Conservation (phyloP, 2,797 vertebrate genomes). For the Carduelis carduelis region DNA sequence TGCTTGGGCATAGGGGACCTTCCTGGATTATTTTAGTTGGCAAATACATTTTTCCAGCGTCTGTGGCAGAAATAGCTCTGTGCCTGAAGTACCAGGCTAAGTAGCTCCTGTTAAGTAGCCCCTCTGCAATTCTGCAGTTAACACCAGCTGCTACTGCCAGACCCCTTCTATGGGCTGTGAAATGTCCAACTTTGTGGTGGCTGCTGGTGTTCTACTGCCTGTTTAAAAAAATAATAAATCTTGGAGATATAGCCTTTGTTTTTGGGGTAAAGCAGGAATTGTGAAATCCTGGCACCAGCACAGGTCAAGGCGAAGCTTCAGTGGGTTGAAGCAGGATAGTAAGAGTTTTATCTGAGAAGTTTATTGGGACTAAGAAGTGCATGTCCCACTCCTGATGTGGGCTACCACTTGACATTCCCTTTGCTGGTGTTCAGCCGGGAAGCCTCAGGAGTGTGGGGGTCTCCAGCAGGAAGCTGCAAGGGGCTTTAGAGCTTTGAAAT, state of each 20-base stretch:
- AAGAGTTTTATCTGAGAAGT: neutral
- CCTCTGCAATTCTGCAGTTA: conserved; percentile 50
- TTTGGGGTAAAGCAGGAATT: neutral
- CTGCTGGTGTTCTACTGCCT: neutral
- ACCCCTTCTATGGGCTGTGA: neutral
- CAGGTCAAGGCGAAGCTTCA: neutral
- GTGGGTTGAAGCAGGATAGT: neutral
- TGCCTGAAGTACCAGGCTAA: conserved; percentile 52
- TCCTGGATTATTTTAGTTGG: conserved; percentile 49
- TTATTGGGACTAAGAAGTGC: neutral
- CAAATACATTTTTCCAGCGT: conserved; percentile 9
- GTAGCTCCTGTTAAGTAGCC: conserved; percentile 61
- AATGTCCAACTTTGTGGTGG: neutral
- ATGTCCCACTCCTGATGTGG: neutral
- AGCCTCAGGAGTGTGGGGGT: neutral
- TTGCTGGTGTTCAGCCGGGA: neutral
- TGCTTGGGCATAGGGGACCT: conserved; percentile 1
- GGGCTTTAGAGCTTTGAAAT: neutral
- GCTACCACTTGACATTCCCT: neutral
- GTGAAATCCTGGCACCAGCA: neutral
- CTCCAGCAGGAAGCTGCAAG: neutral
- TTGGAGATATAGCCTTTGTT: neutral
- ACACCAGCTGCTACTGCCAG: conserved; percentile 50
- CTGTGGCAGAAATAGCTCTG: conserved; percentile 40
- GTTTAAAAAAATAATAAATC: neutral